A percentile compares a stretch with the other conserved stretches of the same genome.
Conservation (phyloP, 2,113 vertebrate genomes). For the Thymallus thymallus region DNA sequence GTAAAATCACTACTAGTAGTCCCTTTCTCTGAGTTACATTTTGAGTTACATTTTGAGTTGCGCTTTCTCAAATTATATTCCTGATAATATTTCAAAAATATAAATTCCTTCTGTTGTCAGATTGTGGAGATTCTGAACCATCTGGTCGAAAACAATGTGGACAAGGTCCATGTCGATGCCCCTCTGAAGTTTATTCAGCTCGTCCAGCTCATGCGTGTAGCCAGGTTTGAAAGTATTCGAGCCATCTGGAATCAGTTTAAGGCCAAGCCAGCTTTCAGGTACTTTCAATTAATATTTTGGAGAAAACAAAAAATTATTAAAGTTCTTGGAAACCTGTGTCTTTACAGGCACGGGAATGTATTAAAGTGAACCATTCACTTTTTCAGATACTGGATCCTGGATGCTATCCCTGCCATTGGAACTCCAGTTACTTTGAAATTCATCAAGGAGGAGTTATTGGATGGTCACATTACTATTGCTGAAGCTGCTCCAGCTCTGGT, state of each 20-base stretch:
- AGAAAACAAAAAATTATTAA: no score
- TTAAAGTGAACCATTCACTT: neutral
- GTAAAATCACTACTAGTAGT: slow-evolving; percentile 36
- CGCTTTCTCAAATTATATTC: neutral
- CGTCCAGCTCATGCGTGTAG: slow-evolving; percentile 67
- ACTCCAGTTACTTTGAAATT: slow-evolving; percentile 69
- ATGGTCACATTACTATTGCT: slow-evolving; percentile 58
- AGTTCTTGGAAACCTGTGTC: no score
- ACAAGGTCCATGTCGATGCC: slow-evolving; percentile 70
- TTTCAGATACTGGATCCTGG: slow-evolving; percentile 75
- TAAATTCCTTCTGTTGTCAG: slow-evolving; percentile 53
- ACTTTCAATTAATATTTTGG: neutral
- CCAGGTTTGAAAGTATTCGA: slow-evolving; percentile 53
- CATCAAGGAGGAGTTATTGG: slow-evolving; percentile 72
- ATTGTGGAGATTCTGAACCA: slow-evolving; percentile 70
- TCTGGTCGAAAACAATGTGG: slow-evolving; percentile 68
- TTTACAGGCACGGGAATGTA: neutral
- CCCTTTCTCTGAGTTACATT: neutral
- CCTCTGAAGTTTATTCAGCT: slow-evolving; percentile 77
- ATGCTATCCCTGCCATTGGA: slow-evolving; percentile 69
- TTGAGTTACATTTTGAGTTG: neutral
- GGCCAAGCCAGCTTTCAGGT: slow-evolving; percentile 57
- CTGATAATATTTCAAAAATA: neutral
- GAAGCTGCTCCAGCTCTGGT: slow-evolving; percentile 70
- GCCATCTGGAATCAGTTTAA: slow-evolving; percentile 64